Evolutionary conservation across 2,888 invertebrate species (phyloP).

Genomic region (Incurvaria masculella): DNA sequence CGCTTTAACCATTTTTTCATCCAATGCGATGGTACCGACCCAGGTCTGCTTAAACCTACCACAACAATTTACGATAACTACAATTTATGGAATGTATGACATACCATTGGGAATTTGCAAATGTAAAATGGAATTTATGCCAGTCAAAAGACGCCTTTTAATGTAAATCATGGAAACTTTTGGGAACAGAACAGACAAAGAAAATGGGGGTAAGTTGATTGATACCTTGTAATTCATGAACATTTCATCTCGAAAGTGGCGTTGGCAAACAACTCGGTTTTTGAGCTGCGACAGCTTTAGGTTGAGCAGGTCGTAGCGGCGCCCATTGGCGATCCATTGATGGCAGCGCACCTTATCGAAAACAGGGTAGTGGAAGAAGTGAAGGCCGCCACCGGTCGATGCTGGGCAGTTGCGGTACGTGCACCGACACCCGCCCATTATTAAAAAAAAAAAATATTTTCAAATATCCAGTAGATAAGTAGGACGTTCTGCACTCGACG

Average conservation of each 20-base stretch:
- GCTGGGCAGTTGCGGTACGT: conserved; percentile 53
- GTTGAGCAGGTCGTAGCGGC: conserved; percentile 47
- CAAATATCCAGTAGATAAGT: no score
- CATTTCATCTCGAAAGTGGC: conserved; percentile 53
- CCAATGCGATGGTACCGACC: no score
- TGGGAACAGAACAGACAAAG: background rate
- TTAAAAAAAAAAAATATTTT: no score
- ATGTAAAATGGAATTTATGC: background rate
- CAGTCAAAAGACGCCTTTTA: background rate
- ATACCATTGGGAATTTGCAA: background rate
- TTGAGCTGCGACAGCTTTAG: conserved; percentile 56
- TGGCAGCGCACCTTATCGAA: conserved; percentile 56
- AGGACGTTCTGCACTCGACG: no score
- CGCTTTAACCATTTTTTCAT: no score
- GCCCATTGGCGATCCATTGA: conserved; percentile 56
- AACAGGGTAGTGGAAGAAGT: conserved; percentile 62
- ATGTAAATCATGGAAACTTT: background rate
- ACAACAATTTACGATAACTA: background rate
- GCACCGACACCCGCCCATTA: conserved; percentile 61
- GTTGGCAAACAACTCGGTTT: conserved; percentile 59
- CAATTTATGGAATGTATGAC: background rate
- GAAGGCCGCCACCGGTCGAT: conserved; percentile 49
- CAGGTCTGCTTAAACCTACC: background rate
- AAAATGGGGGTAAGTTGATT: background rate
- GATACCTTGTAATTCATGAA: conserved; percentile 54